Evolutionary conservation across 1,140 invertebrate genomes (phyloP).

Genomic region (Ruditapes philippinarum): DNA sequence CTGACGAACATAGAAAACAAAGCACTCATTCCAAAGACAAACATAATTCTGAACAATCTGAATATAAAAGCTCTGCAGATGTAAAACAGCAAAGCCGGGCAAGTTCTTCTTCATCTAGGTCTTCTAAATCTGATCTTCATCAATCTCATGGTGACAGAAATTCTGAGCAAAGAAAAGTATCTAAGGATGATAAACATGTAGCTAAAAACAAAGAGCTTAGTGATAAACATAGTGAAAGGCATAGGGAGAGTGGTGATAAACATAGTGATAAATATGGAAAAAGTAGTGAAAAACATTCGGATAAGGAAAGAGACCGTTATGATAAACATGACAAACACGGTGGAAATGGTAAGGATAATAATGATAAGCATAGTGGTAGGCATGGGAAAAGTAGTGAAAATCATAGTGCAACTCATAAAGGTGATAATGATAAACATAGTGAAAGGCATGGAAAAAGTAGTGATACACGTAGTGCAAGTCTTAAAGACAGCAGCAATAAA

Average conservation of each 20-base stretch:
- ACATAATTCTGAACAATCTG: not conserved
- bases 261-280: not conserved
- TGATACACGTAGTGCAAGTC: not conserved
- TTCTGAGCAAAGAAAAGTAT: no score
- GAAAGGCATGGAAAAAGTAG: not conserved
- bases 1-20: not conserved
- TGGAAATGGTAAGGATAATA: not conserved
- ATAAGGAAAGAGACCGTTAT: not conserved
- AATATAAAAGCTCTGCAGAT: not conserved
- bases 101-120: not conserved
- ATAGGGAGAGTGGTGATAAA: not conserved
- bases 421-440: not conserved
- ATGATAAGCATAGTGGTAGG: not conserved
- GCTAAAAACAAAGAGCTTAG: not conserved
- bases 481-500: not conserved
- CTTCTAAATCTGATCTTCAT: constrained; percentile 3
- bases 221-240: not conserved
- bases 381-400: not conserved
- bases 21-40: constrained; percentile 1
- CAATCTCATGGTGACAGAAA: no score
- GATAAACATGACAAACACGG: not conserved
- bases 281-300: not conserved
- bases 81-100: no score
- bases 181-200: not conserved
- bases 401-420: not conserved